These are phyloP conservation scores for Trichonephila clavipes DNA, from an alignment of 1,140 invertebrate species.

Conservation along the genomic window DNA sequence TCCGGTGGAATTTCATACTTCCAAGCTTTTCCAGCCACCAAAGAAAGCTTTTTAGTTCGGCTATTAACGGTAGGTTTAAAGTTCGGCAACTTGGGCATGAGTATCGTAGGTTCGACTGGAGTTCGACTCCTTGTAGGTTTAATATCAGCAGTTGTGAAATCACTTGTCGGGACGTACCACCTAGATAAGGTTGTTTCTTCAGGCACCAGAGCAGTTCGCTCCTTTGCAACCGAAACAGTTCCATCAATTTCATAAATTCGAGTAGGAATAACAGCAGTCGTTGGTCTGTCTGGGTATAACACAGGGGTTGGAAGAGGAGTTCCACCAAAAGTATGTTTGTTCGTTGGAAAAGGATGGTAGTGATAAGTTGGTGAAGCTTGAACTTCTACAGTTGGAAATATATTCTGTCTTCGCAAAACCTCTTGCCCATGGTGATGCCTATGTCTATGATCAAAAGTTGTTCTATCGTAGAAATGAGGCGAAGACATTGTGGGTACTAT, in stretches of 20 bases:
- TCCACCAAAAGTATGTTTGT: not conserved
- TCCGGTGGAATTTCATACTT: constrained; percentile 87
- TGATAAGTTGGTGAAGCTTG: constrained; percentile 64
- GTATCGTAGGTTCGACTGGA: constrained; percentile 55
- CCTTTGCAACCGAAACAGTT: not conserved
- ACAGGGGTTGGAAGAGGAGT: constrained; percentile 62
- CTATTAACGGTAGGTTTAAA: constrained; percentile 86
- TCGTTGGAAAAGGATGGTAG: constrained; percentile 50
- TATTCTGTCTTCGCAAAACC: constrained; percentile 35
- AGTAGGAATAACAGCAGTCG: constrained; percentile 50
- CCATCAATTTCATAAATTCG: constrained; percentile 65
- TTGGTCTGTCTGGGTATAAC: constrained; percentile 60
- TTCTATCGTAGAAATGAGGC: constrained; percentile 78
- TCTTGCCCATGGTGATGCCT: constrained; percentile 74
- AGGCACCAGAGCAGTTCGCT: constrained; percentile 4
- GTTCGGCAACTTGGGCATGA: constrained; percentile 61
- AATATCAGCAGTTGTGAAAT: constrained; percentile 60
- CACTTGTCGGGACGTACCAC: constrained; percentile 67
- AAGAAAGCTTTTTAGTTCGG: constrained; percentile 87
- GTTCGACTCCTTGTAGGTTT: constrained; percentile 32
- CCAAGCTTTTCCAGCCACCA: constrained; percentile 90
- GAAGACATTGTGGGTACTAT: constrained; percentile 80
- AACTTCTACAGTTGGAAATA: constrained; percentile 32
- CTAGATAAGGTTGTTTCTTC: constrained; percentile 59
- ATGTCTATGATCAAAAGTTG: constrained; percentile 74